phyloP scores from a whole-genome alignment of 2,888 invertebrate genomes.

The Rhamphomyia laevipes region DNA sequence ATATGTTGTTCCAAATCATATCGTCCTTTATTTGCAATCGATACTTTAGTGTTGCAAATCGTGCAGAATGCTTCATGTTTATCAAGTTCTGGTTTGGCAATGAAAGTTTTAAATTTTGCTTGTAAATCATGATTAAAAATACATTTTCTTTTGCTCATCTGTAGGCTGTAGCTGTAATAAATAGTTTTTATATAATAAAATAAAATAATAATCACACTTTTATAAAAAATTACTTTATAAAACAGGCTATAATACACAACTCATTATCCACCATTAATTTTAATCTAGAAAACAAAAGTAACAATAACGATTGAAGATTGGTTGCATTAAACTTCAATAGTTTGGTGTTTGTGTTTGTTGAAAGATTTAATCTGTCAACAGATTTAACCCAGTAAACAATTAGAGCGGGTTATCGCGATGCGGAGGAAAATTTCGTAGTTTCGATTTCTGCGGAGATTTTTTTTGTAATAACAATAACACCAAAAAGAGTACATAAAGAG shows the following conservation, averaged over 20 bases:
- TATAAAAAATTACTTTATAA: not conserved
- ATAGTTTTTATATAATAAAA: not conserved
- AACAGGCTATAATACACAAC: too few species aligned
- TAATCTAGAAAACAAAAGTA: too few species aligned
- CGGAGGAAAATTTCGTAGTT: too few species aligned
- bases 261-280: too few species aligned
- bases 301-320: too few species aligned
- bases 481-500: not conserved
- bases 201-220: not conserved
- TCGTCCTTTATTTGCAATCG: constrained; percentile 5
- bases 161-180: too few species aligned
- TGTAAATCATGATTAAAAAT: not conserved
- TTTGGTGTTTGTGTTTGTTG: too few species aligned
- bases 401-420: too few species aligned
- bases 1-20: constrained; percentile 6
- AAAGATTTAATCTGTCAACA: too few species aligned
- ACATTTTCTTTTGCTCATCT: not conserved
- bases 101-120: constrained; percentile 1
- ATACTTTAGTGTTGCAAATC: constrained; percentile 1
- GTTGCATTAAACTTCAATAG: too few species aligned
- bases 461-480: not conserved
- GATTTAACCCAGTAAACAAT: too few species aligned
- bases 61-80: constrained; percentile 7
- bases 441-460: not conserved
- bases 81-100: not conserved